Evolutionary conservation across 2,113 vertebrate genomes (phyloP).

Genomic region (Ctenomys sociabilis): DNA sequence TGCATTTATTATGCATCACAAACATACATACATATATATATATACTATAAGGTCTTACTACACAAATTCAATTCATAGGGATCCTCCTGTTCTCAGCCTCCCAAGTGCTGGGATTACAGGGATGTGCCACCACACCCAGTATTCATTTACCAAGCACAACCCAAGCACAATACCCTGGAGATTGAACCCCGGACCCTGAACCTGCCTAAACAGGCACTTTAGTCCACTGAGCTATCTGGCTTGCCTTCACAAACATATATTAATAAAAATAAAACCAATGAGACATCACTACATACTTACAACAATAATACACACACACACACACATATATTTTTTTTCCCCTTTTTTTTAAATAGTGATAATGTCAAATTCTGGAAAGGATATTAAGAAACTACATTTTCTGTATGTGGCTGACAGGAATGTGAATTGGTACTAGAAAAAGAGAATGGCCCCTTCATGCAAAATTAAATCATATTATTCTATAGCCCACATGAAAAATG

Average conservation of each 20-base stretch:
- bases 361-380: not conserved
- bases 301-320: no score
- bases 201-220: no score
- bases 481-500: not conserved
- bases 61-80: no score
- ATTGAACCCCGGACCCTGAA: no score
- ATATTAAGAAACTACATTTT: not conserved
- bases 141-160: no score
- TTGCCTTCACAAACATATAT: not conserved
- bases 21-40: not conserved
- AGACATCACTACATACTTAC: not conserved
- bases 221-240: no score
- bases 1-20: not conserved
- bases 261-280: not conserved
- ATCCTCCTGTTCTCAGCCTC: no score
- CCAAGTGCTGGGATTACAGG: no score
- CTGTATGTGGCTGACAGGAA: not conserved
- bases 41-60: no score
- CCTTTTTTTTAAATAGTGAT: not conserved
- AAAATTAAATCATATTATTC: conserved; percentile 27
- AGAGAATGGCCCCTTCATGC: not conserved
- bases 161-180: no score
- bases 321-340: no score
- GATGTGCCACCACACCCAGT: no score
- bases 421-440: not conserved